Conservation (phyloP, 92 coral and sea anemone species). For the Porites lobata region DNA sequence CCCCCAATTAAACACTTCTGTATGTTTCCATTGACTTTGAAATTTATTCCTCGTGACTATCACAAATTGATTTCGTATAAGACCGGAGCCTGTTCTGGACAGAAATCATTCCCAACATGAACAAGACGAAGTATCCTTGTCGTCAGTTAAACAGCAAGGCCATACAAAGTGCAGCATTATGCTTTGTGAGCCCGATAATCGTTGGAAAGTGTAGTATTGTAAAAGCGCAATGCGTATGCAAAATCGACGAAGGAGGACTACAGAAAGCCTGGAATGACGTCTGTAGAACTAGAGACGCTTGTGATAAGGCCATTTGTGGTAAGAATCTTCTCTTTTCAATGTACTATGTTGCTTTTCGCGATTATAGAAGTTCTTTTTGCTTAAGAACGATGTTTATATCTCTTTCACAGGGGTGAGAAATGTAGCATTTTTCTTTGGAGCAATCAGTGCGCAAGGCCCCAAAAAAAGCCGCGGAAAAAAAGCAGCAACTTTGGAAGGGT, state of each 20-base stretch:
- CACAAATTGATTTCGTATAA: not conserved
- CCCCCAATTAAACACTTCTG: no score
- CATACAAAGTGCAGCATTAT: not conserved
- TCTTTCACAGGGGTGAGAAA: not conserved
- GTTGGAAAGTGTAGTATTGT: not conserved
- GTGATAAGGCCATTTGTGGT: slow-evolving; percentile 10
- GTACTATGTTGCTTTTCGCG: no score
- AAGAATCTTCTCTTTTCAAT: not conserved
- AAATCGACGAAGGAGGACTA: not conserved
- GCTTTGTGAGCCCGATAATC: not conserved
- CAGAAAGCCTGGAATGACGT: slow-evolving; percentile 10
- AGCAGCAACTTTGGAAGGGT: no score
- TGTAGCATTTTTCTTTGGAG: slow-evolving; percentile 13
- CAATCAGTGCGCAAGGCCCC: slow-evolving; percentile 16
- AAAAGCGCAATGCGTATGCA: not conserved
- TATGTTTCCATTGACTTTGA: no score
- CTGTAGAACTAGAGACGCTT: not conserved
- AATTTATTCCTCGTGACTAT: no score
- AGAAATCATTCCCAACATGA: not conserved
- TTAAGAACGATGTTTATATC: not conserved
- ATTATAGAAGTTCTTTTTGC: not conserved
- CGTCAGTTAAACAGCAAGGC: not conserved
- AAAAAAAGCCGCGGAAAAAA: no score
- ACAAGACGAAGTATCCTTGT: slow-evolving; percentile 17
- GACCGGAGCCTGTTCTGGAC: not conserved